Evolutionary conservation across 2,113 vertebrate species (phyloP), one percentile per base, ranked within the genome.

Genomic region (Callaeas wilsoni): DNA sequence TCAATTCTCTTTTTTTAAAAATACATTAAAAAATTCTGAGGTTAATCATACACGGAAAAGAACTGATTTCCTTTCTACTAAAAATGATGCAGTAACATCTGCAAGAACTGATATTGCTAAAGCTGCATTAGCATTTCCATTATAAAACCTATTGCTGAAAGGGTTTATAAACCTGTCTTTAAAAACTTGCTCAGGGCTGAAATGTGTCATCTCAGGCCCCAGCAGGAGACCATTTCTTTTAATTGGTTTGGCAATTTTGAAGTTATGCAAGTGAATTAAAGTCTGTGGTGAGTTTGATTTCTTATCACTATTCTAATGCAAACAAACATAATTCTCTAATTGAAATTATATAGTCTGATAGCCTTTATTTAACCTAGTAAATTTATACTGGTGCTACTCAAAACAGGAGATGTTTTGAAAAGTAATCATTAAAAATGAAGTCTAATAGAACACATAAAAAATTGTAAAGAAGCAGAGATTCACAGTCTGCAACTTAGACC

Each of bases 91-190:
- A 39, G n/a, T 26, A 85, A 67, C 47, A 87, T 87, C 95, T 94
- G 90, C 12, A 16, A 50, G 47, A 92, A 88, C 68, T 41, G 90
- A 91, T 94, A 96, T 41, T 95, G 44, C 87, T 90, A 95, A 95
- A 95, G 57, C 35, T 82, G 65, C 68, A 97, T 96, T 97, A 97
- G 71, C 88, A 97, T 97, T 97, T 97, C 94, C 80, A 96, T 94
- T 96, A 89, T 59, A 87, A 96, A 96, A 71, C 12, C 65, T 85
- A 67, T 63, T 96, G 73, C 63, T 94, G 67, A 90, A 74, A 87
- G 77, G 68, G 30, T 95, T 97, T 87, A 88, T 92, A 96, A 97
- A 81, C 39, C 62, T 94, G 44, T 63, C 57, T 94, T 92, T 94
- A 84, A 95, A 97, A 96, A 89, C 68, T 81, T 93, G 80, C 95